phyloP scores from a whole-genome alignment of 2,888 invertebrate genomes.

The Tolmerus cingulatus region DNA sequence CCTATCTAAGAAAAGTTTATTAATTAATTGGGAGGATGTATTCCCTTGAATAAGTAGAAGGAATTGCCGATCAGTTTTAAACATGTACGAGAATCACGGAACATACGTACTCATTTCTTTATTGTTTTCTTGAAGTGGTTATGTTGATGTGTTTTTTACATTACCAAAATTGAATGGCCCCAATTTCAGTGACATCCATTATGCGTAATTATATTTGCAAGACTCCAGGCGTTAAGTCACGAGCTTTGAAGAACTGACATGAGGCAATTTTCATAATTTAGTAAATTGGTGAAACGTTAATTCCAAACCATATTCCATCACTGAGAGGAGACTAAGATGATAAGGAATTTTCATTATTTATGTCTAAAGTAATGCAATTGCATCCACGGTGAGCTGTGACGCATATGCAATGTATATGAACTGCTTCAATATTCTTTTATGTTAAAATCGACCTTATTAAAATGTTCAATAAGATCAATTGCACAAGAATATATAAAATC shows the following conservation, averaged over 20 bases:
- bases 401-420: not conserved
- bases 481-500: too few relatives aligned
- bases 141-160: not conserved
- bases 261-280: constrained; percentile 32
- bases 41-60: not conserved
- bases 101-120: too few relatives aligned
- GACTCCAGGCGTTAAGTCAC: not conserved
- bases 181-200: not conserved
- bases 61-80: not conserved
- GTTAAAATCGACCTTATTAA: too few relatives aligned
- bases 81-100: not conserved
- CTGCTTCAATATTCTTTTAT: too few relatives aligned
- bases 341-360: constrained; percentile 25
- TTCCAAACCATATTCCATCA: not conserved
- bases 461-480: too few relatives aligned
- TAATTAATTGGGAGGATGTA: not conserved
- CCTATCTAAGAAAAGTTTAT: not conserved
- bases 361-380: constrained; percentile 29
- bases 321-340: not conserved
- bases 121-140: too few relatives aligned
- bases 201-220: not conserved
- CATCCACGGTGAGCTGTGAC: not conserved
- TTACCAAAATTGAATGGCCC: not conserved
- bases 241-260: not conserved
- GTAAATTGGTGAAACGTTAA: constrained; percentile 34